Conservation (phyloP, 2,888 invertebrate genomes). For the Scaptomyza cyrtandrae region DNA sequence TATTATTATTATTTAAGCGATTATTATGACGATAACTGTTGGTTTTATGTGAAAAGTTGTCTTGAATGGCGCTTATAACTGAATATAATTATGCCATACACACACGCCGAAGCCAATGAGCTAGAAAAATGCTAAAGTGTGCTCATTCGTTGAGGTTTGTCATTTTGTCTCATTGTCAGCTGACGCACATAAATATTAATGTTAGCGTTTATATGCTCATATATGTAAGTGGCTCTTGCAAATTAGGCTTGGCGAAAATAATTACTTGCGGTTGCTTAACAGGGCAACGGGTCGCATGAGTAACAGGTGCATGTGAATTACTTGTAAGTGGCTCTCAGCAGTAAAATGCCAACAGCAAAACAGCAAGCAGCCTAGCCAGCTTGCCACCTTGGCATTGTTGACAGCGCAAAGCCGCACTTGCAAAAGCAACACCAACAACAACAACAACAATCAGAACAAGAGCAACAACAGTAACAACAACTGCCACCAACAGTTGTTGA, state of each 20-base stretch:
- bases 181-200: conserved; percentile 37
- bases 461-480: conserved; percentile 41
- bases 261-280: conserved; percentile 39
- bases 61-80: conserved; percentile 13
- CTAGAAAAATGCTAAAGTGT: conserved; percentile 14
- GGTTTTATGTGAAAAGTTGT: conserved; percentile 70
- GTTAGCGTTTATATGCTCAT: conserved; percentile 14
- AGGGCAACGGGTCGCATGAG: conserved; percentile 50
- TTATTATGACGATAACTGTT: conserved; percentile 54
- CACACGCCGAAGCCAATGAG: conserved; percentile 32
- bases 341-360: conserved; percentile 35
- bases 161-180: conserved; percentile 10
- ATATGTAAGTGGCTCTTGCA: conserved; percentile 15
- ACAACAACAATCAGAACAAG: conserved; percentile 37
- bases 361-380: conserved; percentile 12
- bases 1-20: conserved; percentile 50
- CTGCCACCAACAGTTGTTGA: conserved; percentile 70
- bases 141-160: conserved; percentile 8
- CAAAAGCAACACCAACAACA: conserved; percentile 43
- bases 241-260: conserved; percentile 53
- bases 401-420: conserved; percentile 70
- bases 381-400: conserved; percentile 65
- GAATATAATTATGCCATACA: conserved; percentile 45
- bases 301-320: conserved; percentile 63
- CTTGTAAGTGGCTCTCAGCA: conserved; percentile 67